Evolutionary conservation across 2,113 vertebrate genomes (phyloP).

Genomic region (Cyanoliseus patagonus): DNA sequence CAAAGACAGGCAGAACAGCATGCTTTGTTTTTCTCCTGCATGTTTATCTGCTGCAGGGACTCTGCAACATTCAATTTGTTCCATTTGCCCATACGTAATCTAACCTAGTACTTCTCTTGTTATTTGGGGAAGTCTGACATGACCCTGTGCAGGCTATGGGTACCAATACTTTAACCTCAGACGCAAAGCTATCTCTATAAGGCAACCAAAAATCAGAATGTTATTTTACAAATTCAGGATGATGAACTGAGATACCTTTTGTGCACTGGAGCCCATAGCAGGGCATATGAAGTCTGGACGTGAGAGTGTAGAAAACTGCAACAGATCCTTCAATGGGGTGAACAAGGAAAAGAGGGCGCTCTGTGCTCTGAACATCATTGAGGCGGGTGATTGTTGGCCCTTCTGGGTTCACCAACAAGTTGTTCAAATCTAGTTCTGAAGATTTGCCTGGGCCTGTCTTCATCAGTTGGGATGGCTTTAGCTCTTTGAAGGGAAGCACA

Average conservation of each 20-base stretch:
- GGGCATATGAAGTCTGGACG: slow-evolving; percentile 85
- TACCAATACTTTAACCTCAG: not conserved
- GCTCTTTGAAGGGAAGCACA: slow-evolving; percentile 58
- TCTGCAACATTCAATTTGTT: not conserved
- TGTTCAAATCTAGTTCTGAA: slow-evolving; percentile 77
- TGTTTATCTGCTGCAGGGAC: not conserved
- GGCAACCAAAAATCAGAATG: not conserved
- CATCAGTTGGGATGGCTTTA: slow-evolving; percentile 19
- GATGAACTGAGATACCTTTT: slow-evolving; percentile 76
- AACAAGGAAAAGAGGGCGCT: slow-evolving; percentile 89
- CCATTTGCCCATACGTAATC: not conserved
- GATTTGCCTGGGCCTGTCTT: not conserved
- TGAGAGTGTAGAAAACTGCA: slow-evolving; percentile 82
- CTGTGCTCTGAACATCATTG: slow-evolving; percentile 84
- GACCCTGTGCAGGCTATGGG: not conserved
- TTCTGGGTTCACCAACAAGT: slow-evolving; percentile 87
- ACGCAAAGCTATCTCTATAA: not conserved
- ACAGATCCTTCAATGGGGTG: slow-evolving; percentile 94
- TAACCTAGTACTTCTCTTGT: not conserved
- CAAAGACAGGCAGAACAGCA: not conserved
- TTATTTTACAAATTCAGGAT: not conserved
- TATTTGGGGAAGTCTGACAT: not conserved
- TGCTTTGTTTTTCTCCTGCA: not conserved
- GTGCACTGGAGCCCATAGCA: slow-evolving; percentile 96
- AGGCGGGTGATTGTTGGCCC: slow-evolving; percentile 81